Percentiles rank a stretch among this genome's conserved stretches.
Conservation (phyloP, 92 coral and sea anemone genomes). For the Metridium senile region DNA sequence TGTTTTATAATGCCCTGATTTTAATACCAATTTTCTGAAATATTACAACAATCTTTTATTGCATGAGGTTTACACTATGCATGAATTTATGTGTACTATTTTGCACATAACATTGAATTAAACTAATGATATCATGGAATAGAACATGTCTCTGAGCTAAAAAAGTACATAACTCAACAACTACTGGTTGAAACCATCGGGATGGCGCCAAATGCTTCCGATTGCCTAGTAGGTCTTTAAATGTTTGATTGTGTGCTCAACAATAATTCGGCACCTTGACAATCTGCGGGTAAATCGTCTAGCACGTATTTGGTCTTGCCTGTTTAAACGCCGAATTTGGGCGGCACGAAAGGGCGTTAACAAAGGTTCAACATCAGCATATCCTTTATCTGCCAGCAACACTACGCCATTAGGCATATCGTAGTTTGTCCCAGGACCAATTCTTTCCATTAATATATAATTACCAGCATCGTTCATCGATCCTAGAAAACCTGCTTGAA, state of each 20-base stretch:
- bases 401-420: conserved; percentile 29
- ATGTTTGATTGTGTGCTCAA: conserved; percentile 12
- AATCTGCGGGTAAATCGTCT: conserved; percentile 1
- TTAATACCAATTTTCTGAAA: not conserved
- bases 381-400: conserved; percentile 17
- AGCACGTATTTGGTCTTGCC: conserved; percentile 13
- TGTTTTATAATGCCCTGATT: not conserved
- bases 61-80: too few relatives aligned
- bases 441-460: conserved; percentile 32
- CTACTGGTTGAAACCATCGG: conserved; percentile 35
- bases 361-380: conserved; percentile 5
- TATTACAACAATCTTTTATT: too few relatives aligned
- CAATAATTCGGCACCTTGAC: not conserved
- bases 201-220: conserved; percentile 25
- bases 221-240: conserved; percentile 15
- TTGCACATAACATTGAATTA: too few relatives aligned
- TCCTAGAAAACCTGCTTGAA: conserved; percentile 50
- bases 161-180: conserved; percentile 30
- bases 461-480: conserved; percentile 41
- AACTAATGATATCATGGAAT: conserved; percentile 1
- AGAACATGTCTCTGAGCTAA: conserved; percentile 32
- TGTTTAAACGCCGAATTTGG: conserved; percentile 17
- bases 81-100: too few relatives aligned
- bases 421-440: conserved; percentile 25
- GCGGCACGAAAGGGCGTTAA: conserved; percentile 31